These are phyloP conservation scores for Brachypteracias leptosomus DNA, from an alignment of 2,113 vertebrate genomes.

Conservation along the genomic window DNA sequence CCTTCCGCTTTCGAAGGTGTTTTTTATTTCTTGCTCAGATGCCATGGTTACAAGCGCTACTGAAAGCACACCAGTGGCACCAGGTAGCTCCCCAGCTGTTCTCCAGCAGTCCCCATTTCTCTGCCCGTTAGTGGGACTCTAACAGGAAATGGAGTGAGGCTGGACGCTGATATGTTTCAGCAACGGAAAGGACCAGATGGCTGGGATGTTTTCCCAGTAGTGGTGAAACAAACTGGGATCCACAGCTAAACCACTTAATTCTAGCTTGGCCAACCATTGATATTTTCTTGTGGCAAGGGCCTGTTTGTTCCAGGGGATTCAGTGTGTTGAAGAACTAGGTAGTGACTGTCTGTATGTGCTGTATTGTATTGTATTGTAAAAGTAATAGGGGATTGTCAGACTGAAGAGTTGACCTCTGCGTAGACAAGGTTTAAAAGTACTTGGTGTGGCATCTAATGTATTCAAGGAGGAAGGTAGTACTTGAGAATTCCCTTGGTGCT, in stretches of 20 bases:
- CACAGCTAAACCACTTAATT: background rate
- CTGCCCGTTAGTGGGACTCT: background rate
- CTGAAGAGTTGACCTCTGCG: background rate
- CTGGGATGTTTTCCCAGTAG: background rate
- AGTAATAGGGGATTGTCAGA: background rate
- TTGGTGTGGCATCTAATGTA: background rate
- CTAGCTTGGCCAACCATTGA: rapidly evolving
- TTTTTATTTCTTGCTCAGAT: background rate
- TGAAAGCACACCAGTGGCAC: background rate
- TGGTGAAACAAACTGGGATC: background rate
- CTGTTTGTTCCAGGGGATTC: background rate
- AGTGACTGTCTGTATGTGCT: background rate
- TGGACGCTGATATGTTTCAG: background rate
- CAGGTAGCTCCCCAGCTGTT: background rate
- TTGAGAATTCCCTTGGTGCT: background rate
- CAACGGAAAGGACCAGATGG: background rate
- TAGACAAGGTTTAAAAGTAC: background rate
- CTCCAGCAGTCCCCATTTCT: background rate
- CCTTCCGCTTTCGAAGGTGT: background rate
- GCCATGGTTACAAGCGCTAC: background rate
- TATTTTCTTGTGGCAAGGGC: background rate
- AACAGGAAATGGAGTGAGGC: background rate
- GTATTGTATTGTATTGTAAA: background rate
- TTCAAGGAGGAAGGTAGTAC: background rate
- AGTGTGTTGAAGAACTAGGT: no score